phyloP scores from a whole-genome alignment of 2,797 vertebrate species.

The Lepus townsendii region DNA sequence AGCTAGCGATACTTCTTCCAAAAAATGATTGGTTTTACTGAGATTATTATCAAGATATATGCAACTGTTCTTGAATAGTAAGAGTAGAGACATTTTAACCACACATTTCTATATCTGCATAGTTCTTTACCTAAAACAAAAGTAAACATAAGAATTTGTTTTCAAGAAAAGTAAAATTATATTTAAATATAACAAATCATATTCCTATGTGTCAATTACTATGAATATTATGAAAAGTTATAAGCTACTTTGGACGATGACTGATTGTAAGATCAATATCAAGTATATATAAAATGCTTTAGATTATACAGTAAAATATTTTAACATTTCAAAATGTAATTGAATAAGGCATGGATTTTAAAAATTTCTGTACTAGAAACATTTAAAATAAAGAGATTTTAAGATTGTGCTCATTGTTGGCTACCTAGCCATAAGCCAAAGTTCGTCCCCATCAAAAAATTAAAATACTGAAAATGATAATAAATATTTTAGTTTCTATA shows the following conservation, averaged over 20 bases:
- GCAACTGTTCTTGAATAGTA: background rate
- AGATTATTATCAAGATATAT: background rate
- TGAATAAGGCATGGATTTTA: conserved; percentile 34
- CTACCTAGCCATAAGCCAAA: background rate
- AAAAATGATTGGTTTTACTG: conserved; percentile 15
- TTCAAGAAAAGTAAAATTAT: conserved; percentile 46
- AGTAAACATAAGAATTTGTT: conserved; percentile 17
- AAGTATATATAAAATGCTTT: conserved; percentile 44
- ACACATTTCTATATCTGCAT: conserved; percentile 19
- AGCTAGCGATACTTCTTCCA: conserved; percentile 43
- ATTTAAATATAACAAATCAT: conserved; percentile 63
- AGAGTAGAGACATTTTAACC: background rate
- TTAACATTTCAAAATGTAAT: conserved; percentile 62
- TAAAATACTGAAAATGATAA: conserved; percentile 25
- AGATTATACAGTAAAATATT: conserved; percentile 48
- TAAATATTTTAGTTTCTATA: conserved; percentile 20
- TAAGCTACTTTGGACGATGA: background rate
- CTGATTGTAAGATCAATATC: conserved; percentile 30
- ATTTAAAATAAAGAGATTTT: conserved; percentile 51
- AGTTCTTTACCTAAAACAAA: conserved; percentile 6
- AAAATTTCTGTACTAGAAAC: conserved; percentile 40
- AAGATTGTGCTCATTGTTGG: conserved; percentile 23
- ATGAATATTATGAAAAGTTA: conserved; percentile 56
- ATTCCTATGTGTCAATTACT: conserved; percentile 5
- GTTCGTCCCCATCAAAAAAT: background rate